Base-by-base conservation (phyloP, 1,140 invertebrate species). In the Pseudomyrmex pallidus region DNA sequence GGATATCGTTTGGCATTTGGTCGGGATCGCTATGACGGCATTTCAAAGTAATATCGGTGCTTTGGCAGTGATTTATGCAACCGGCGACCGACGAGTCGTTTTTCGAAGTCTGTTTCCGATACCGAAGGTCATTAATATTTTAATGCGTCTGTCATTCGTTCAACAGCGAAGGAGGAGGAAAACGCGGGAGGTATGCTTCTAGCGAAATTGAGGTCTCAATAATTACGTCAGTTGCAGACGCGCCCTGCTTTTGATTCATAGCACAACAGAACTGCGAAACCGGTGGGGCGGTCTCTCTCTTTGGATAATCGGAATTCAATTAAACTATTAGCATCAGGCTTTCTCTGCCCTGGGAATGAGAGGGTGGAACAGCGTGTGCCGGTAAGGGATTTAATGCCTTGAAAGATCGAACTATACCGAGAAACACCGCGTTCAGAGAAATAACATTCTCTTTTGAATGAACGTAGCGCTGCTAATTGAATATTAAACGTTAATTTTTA, bases 251-350 rank as follows among this genome's bases (percentile, higher is more conserved):
- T 92, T 93, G 93, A 93, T 93, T 93, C 93, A 93, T 93, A 91
- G 92, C 91, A 90, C 91, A 91, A 90, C 91, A 92, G 76, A 87
- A 88, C 89, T 84, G 85, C 61, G 89, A 52, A 90, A 87, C 83
- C 76, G 84, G 76, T 66, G 72, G 82, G 84, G 74, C 82, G 77
- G 68, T 35, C 5, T 66, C 86, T 66, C 86, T 91, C 92, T 92
- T 93, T 87, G 90, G 85, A 90, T 93, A 93, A 93, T 93, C 92
- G 92, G 89, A 93, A 93, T 93, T 93, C 93, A 93, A 93, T 93
- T 93, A 93, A 93, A 92, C 91, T 92, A 93, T 93, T 93, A 93
- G 89, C 89, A 84, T 90, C 74, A 25, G 62, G 62, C 56, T 77
- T 82, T 57, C 67, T 25, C 64, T 17, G 54, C 48, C 50, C 22